A percentile compares a stretch with the other conserved stretches of the same genome.
phyloP scores from a whole-genome alignment of 2,888 invertebrate species.

The Blomia tropicalis region DNA sequence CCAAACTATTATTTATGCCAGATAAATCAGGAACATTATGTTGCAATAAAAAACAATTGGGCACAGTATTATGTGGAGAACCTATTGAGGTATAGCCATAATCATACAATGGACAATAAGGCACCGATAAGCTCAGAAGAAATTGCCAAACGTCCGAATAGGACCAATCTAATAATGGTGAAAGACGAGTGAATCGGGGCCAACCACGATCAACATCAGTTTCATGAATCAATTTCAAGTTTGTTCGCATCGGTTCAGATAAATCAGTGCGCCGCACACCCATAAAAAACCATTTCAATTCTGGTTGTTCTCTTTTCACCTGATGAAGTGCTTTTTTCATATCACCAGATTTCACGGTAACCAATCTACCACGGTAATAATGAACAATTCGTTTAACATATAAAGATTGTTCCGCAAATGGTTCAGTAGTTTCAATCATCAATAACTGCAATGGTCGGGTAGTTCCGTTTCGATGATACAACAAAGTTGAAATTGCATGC shows the following conservation, averaged over 20 bases:
- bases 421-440: conserved; percentile 60
- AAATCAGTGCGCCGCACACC: conserved; percentile 72
- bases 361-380: conserved; percentile 56
- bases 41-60: conserved; percentile 56
- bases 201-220: conserved; percentile 61
- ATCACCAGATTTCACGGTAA: conserved; percentile 46
- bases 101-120: conserved; percentile 82
- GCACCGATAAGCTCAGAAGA: conserved; percentile 55
- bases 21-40: no score
- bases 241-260: conserved; percentile 48
- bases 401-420: conserved; percentile 64
- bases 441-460: conserved; percentile 46
- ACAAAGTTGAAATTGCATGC: conserved; percentile 47
- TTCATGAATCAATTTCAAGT: conserved; percentile 48
- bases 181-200: conserved; percentile 75
- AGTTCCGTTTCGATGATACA: conserved; percentile 29
- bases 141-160: conserved; percentile 84
- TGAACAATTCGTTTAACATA: conserved; percentile 56
- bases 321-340: conserved; percentile 54
- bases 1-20: conserved; percentile 41
- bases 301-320: conserved; percentile 41
- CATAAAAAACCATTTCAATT: conserved; percentile 58
- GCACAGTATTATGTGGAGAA: conserved; percentile 56
- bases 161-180: conserved; percentile 77
- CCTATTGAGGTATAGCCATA: conserved; percentile 77